These are phyloP conservation scores for Brienomyrus longianalis DNA, from an alignment of 2,113 vertebrate genomes.

Conservation along the genomic window DNA sequence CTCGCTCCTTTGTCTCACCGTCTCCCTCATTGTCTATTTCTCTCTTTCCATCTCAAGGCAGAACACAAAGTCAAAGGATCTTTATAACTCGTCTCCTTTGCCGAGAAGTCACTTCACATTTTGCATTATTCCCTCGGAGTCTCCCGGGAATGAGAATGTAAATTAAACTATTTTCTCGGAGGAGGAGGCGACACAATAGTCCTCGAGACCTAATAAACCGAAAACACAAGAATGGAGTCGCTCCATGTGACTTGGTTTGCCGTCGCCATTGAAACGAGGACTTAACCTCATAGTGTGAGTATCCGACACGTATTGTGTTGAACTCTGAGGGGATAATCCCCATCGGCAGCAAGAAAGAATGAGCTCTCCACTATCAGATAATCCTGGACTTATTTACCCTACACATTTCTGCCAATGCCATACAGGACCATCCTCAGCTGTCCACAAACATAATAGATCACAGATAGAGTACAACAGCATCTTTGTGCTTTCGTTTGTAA, in stretches of 20 bases:
- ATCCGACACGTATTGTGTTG: background rate
- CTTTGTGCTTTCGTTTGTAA: background rate
- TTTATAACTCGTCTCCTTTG: constrained; percentile 5
- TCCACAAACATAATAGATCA: background rate
- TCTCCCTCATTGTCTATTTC: background rate
- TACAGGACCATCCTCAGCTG: background rate
- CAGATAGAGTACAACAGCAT: background rate
- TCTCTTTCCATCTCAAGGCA: background rate
- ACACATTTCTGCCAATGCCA: background rate
- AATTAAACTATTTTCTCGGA: constrained; percentile 1
- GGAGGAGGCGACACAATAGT: background rate
- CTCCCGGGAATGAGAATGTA: constrained; percentile 5
- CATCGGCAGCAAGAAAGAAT: background rate
- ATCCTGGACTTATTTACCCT: background rate
- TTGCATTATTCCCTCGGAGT: constrained; percentile 1
- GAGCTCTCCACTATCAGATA: background rate
- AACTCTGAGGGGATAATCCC: background rate
- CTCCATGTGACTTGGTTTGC: background rate
- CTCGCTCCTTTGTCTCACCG: background rate
- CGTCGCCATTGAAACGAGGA: background rate
- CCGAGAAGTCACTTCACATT: background rate
- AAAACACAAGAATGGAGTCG: background rate
- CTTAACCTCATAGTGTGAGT: background rate
- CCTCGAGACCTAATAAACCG: constrained; percentile 4
- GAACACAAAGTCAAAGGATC: background rate